Percentiles rank a stretch among this genome's conserved stretches.
phyloP scores from a whole-genome alignment of 2,113 vertebrate genomes.

The Halcyon malimbica region DNA sequence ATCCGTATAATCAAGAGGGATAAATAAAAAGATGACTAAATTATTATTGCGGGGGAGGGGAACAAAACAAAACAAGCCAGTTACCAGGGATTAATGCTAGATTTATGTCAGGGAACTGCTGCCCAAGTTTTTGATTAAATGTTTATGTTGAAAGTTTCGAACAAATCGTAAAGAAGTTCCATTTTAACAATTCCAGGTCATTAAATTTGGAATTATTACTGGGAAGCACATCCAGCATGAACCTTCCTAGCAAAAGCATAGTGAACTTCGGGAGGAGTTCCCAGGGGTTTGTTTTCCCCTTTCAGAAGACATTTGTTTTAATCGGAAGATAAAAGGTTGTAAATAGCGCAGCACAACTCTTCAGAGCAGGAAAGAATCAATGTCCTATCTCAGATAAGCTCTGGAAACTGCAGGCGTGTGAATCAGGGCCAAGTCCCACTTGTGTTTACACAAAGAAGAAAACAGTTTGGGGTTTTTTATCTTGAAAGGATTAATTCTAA shows the following conservation, averaged over 20 bases:
- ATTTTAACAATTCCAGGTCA: neutral
- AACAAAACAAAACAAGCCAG: neutral
- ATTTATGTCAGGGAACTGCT: neutral
- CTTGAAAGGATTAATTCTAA: neutral
- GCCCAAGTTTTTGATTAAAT: neutral
- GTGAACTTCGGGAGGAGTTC: neutral
- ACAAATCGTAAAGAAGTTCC: neutral
- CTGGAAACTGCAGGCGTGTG: neutral
- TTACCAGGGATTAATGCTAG: neutral
- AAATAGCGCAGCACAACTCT: neutral
- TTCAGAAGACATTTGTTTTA: neutral
- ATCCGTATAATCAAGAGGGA: neutral
- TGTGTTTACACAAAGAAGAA: neutral
- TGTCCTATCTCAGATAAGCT: neutral
- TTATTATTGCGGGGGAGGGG: neutral
- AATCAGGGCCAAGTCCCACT: neutral
- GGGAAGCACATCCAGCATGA: neutral
- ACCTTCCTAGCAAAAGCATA: neutral
- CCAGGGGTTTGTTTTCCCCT: neutral
- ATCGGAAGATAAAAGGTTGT: neutral
- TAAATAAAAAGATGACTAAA: neutral
- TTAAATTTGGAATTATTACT: neutral
- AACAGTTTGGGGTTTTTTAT: neutral
- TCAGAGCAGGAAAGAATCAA: neutral
- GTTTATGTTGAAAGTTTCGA: neutral